Percentiles rank a stretch among this genome's conserved stretches.
phyloP scores from a whole-genome alignment of 2,797 vertebrate species.

The Microctenopoma lineatum region DNA sequence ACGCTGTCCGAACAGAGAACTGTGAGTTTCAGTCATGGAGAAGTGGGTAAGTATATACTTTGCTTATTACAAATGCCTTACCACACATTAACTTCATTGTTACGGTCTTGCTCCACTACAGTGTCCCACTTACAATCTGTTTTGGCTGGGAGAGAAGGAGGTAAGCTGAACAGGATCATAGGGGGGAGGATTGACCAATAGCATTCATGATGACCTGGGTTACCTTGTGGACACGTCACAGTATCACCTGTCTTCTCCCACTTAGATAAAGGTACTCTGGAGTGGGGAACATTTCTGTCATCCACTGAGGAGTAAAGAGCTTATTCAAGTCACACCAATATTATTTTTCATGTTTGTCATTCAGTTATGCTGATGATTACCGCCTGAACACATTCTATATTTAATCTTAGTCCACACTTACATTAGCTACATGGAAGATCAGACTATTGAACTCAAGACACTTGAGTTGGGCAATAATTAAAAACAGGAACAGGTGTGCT shows the following conservation, averaged over 20 bases:
- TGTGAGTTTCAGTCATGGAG: background rate
- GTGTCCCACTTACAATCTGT: conserved; percentile 80
- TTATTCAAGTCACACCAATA: background rate
- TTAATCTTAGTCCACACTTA: background rate
- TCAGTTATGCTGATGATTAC: background rate
- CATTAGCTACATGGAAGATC: background rate
- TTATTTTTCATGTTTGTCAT: background rate
- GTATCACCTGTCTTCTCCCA: conserved; percentile 82
- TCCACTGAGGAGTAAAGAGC: conserved; percentile 71
- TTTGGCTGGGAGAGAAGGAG: conserved; percentile 66
- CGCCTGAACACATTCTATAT: background rate
- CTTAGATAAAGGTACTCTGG: conserved; percentile 83
- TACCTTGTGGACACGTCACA: conserved; percentile 74
- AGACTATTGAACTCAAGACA: conserved; percentile 3
- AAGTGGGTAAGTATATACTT: background rate
- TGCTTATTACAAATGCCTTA: conserved; percentile 39
- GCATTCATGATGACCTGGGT: background rate
- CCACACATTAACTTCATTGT: conserved; percentile 68
- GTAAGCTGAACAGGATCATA: conserved; percentile 12
- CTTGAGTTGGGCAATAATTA: background rate
- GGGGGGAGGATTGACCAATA: background rate
- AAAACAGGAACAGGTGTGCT: background rate
- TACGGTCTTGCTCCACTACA: conserved; percentile 57
- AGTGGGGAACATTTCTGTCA: conserved; percentile 66
- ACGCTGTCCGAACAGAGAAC: background rate